Percentiles rank a stretch among this genome's conserved stretches.
These are phyloP conservation scores for Spialia ferax DNA, from an alignment of 2,888 invertebrate species.

Conservation along the genomic window DNA sequence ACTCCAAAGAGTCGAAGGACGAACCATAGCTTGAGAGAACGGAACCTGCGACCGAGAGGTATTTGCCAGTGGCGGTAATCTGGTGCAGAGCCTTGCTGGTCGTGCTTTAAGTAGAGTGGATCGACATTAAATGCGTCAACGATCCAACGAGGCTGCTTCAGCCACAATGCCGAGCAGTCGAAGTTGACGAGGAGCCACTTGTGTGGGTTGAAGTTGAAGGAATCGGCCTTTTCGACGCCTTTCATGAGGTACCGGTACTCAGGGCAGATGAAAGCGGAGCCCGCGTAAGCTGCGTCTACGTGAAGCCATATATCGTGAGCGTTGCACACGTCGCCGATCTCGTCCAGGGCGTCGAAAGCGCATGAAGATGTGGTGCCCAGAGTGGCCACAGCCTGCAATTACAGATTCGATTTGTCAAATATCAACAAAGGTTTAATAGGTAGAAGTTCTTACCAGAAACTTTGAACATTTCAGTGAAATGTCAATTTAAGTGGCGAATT, in stretches of 20 bases:
- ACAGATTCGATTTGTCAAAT: not conserved
- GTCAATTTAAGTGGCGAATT: too few relatives aligned
- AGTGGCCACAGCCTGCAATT: conserved; percentile 92
- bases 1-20: conserved; percentile 96
- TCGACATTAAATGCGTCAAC: conserved; percentile 99
- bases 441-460: too few relatives aligned
- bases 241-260: conserved; percentile 97
- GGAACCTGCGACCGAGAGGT: conserved; percentile 96
- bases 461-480: too few relatives aligned
- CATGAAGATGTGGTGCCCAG: conserved; percentile 98
- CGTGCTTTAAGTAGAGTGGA: conserved; percentile 98
- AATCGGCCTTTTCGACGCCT: conserved; percentile 96
- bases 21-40: conserved; percentile 98
- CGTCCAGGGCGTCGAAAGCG: conserved; percentile 96
- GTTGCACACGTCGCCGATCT: conserved; percentile 96
- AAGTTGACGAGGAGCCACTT: conserved; percentile 99
- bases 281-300: conserved; percentile 99
- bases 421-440: not conserved
- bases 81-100: conserved; percentile 95
- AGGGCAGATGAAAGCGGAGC: conserved; percentile 98
- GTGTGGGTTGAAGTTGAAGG: conserved; percentile 99
- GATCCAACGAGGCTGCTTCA: conserved; percentile 95
- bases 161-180: conserved; percentile 99
- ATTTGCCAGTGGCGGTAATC: conserved; percentile 99
- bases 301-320: conserved; percentile 95